Evolutionary conservation across 2,797 vertebrate species (phyloP), one percentile per base, ranked within the genome.

Genomic region (Pantherophis alleghaniensis): DNA sequence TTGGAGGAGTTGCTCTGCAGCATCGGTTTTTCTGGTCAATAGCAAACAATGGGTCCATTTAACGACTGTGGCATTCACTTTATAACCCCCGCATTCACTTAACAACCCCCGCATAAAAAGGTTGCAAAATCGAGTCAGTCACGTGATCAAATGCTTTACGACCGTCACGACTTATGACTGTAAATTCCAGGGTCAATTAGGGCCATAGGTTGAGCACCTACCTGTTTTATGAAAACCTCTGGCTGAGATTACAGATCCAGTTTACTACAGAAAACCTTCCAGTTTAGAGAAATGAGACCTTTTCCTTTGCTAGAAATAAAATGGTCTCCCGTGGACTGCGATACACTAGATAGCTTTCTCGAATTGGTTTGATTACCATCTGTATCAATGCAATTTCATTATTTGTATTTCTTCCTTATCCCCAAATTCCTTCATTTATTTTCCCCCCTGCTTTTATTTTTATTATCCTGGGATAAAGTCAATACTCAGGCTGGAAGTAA

Each of bases 401-500:
- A n/a, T 42, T 42, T 42, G 1, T 22, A 83, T n/a, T 60, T 28
- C 18, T 56, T 56, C 18, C 5, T 37, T 37, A 74, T 37, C 55
- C 12, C 28, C 53, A 0, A 56, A 86, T 42, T 11, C 22, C 28
- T 57, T 11, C 1, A 0, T 20, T n/a, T 47, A 55, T 10, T 32
- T 16, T 1, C 13, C 53, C n/a, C n/a, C 7, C 47, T 47, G 42
- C 86, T 79, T 47, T 74, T 89, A 83, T 89, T 88, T 47, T 74
- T 89, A 83, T 89, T 13, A 18, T 37, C 90, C 9, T 79, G 83
- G 63, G 13, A n/a, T 47, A 86, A 51, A 11, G 24, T 11, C 14
- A 60, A 90, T 26, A 93, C 94, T 91, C n/a, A 96, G 86, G 55
- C 32, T 92, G 93, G 13, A 7, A 74, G 28, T 93, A 18, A 93